phyloP scores from a whole-genome alignment of 1,140 invertebrate species.

The Tenebrio molitor region DNA sequence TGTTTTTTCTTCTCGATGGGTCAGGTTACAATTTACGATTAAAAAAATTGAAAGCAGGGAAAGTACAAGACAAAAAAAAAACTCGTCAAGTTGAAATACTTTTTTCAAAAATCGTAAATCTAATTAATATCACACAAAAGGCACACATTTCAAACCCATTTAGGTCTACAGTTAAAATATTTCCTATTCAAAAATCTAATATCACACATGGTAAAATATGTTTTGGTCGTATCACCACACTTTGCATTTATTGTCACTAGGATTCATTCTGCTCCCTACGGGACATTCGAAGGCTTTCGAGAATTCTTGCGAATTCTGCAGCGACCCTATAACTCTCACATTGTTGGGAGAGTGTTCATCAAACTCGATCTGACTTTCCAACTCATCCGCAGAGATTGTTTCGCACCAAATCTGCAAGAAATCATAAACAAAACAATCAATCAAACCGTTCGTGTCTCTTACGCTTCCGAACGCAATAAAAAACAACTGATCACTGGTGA shows the following conservation, averaged over 20 bases:
- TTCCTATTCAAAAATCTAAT: conserved; percentile 35
- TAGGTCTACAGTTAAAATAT: conserved; percentile 4
- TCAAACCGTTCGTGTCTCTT: conserved; percentile 60
- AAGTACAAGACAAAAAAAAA: not conserved
- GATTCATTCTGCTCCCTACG: conserved; percentile 85
- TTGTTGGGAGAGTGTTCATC: conserved; percentile 83
- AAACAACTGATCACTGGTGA: conserved; percentile 87
- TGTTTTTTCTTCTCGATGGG: too few species aligned
- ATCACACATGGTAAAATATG: conserved; percentile 34
- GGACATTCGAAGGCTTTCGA: conserved; percentile 84
- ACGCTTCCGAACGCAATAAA: conserved; percentile 92
- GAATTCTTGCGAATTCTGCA: conserved; percentile 91
- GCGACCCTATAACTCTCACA: conserved; percentile 83
- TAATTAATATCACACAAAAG: conserved; percentile 37
- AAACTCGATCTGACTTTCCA: conserved; percentile 74
- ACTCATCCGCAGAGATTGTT: conserved; percentile 72
- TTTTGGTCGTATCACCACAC: conserved; percentile 70
- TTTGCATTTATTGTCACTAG: conserved; percentile 78
- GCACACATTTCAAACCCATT: conserved; percentile 29
- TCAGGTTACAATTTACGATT: too few species aligned
- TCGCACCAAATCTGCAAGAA: conserved; percentile 84
- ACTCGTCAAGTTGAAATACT: not conserved
- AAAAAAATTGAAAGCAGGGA: too few species aligned
- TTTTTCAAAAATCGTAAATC: conserved; percentile 4
- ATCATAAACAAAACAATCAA: conserved; percentile 5